Conservation (phyloP, 2,888 invertebrate species). For the Hypomecis atomaria region DNA sequence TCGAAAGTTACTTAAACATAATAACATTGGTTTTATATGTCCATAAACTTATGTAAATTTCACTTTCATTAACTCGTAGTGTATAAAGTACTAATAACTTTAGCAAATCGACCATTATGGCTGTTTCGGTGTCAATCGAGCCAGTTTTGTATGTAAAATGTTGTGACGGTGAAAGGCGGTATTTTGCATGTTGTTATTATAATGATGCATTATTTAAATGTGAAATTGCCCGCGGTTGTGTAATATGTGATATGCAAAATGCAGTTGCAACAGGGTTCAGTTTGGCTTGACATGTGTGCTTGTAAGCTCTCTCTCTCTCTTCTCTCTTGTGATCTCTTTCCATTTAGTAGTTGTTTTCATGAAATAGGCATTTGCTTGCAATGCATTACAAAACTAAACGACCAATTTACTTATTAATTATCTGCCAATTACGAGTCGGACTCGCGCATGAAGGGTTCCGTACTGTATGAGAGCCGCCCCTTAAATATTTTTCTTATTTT, state of each 20-base stretch:
- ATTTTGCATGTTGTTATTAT: constrained; percentile 20
- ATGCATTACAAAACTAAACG: no score
- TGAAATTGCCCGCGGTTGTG: constrained; percentile 10
- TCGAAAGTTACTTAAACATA: constrained; percentile 12
- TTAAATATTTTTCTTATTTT: no score
- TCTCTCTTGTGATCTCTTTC: no score
- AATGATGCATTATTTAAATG: constrained; percentile 23
- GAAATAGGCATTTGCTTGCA: no score
- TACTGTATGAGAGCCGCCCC: no score
- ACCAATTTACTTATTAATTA: no score
- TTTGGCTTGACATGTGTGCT: neutral
- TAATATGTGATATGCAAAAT: constrained; percentile 6
- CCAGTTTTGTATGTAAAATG: constrained; percentile 20
- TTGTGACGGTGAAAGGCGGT: constrained; percentile 24
- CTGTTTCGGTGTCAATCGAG: constrained; percentile 20
- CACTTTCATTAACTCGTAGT: constrained; percentile 24
- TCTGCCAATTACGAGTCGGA: no score
- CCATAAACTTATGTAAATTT: constrained; percentile 22
- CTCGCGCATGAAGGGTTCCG: no score
- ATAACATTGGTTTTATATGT: constrained; percentile 17
- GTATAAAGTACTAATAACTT: constrained; percentile 25
- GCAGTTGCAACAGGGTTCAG: neutral
- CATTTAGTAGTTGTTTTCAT: no score
- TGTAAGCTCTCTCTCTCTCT: no score
- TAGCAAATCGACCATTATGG: constrained; percentile 24